Evolutionary conservation across 2,797 vertebrate species (phyloP).

Genomic region (Perodicticus potto): DNA sequence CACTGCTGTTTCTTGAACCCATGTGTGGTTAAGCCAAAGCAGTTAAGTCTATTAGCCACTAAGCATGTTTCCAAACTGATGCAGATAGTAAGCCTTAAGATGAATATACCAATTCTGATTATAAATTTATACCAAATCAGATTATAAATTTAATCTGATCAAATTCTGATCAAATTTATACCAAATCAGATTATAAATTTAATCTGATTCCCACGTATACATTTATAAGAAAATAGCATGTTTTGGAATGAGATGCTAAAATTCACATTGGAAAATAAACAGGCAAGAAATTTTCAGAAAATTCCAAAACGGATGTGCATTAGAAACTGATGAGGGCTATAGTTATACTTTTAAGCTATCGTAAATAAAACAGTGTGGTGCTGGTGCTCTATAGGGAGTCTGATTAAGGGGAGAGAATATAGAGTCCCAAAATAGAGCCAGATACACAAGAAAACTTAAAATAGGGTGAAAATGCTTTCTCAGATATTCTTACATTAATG

Average conservation of each 20-base stretch:
- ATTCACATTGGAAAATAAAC: slow-evolving; percentile 22
- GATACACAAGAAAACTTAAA: neutral
- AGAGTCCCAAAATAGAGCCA: neutral
- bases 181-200: too few relatives aligned
- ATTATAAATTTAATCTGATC: neutral
- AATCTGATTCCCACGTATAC: neutral
- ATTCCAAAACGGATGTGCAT: neutral
- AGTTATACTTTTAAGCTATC: neutral
- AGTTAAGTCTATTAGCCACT: neutral
- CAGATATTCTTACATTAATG: neutral
- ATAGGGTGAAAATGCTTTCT: neutral
- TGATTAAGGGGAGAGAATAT: neutral
- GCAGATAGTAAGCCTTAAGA: neutral
- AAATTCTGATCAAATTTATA: too few relatives aligned
- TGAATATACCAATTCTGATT: neutral
- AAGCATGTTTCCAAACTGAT: neutral
- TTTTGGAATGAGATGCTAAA: slow-evolving; percentile 30
- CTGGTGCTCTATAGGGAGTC: neutral
- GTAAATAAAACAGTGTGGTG: neutral
- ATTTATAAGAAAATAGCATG: neutral
- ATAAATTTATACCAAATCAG: too few relatives aligned
- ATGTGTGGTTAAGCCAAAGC: neutral
- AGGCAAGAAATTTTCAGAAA: neutral
- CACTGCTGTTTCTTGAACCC: neutral
- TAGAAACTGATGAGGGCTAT: neutral